Percentiles rank a stretch among this genome's conserved stretches.
Conservation (phyloP, 2,888 invertebrate genomes). For the Rhagophthalmus giganteus region DNA sequence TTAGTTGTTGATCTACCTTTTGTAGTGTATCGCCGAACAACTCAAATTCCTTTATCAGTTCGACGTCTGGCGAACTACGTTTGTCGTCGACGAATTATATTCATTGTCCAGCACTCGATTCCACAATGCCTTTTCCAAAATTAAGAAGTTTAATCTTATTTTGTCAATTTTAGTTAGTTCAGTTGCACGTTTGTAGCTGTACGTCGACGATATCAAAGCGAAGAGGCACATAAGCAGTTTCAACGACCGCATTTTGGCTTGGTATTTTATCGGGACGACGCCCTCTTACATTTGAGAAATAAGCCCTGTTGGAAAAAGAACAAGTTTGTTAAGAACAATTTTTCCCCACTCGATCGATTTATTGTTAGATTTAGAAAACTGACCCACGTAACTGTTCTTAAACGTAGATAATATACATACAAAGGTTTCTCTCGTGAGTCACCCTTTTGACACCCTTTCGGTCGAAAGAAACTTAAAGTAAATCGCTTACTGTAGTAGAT, state of each 20-base stretch:
- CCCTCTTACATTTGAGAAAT: too few relatives aligned
- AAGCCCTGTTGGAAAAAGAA: too few relatives aligned
- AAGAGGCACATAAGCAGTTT: not conserved
- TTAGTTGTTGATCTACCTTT: slow-evolving; percentile 38
- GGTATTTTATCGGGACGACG: too few relatives aligned
- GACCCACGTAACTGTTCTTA: too few relatives aligned
- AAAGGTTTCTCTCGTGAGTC: not conserved
- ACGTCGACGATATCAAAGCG: not conserved
- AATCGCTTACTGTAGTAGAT: not conserved
- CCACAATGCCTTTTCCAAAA: slow-evolving; percentile 60
- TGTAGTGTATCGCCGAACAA: slow-evolving; percentile 60
- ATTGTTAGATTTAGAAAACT: not conserved
- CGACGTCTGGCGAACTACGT: slow-evolving; percentile 54
- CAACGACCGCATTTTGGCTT: not conserved
- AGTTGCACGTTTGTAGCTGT: not conserved
- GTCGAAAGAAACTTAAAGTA: not conserved
- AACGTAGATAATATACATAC: too few relatives aligned
- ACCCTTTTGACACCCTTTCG: not conserved
- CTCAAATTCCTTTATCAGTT: slow-evolving; percentile 63
- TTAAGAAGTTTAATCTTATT: slow-evolving; percentile 62
- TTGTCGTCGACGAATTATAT: slow-evolving; percentile 34
- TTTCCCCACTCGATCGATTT: too few relatives aligned
- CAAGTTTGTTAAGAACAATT: too few relatives aligned
- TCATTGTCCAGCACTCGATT: slow-evolving; percentile 37
- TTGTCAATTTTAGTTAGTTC: slow-evolving; percentile 57